These are phyloP conservation scores for Patella ulyssiponensis DNA, from an alignment of 2,888 invertebrate genomes.

Conservation along the genomic window DNA sequence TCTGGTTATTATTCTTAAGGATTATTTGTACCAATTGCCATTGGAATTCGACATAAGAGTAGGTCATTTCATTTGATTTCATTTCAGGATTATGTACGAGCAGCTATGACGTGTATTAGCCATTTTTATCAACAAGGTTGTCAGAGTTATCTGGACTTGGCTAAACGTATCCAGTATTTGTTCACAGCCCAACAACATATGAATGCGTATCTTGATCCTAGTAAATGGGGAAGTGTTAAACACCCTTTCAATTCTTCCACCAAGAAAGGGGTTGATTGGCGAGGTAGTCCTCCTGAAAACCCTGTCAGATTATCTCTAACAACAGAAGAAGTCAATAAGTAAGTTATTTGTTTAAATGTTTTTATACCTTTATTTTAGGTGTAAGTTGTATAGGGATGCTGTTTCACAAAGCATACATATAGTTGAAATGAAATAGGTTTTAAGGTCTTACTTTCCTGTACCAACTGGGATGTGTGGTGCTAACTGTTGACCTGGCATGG, in stretches of 20 bases:
- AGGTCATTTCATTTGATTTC: neutral
- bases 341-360: constrained; percentile 24
- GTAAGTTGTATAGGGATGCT: too few relatives aligned
- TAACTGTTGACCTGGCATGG: too few relatives aligned
- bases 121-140: constrained; percentile 69
- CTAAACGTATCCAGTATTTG: constrained; percentile 60
- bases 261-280: constrained; percentile 34
- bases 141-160: constrained; percentile 66
- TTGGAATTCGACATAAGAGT: too few relatives aligned
- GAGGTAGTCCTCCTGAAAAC: constrained; percentile 40
- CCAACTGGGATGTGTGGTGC: too few relatives aligned
- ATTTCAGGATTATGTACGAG: constrained; percentile 71
- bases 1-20: too few relatives aligned
- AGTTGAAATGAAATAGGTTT: too few relatives aligned
- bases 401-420: too few relatives aligned
- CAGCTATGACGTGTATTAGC: constrained; percentile 72
- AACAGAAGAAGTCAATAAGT: constrained; percentile 66
- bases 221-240: constrained; percentile 61
- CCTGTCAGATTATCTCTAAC: constrained; percentile 72
- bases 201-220: constrained; percentile 66
- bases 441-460: too few relatives aligned
- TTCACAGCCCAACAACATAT: constrained; percentile 68
- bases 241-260: constrained; percentile 41
- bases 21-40: too few relatives aligned
- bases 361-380: too few relatives aligned